Percentiles rank a stretch among this genome's conserved stretches.
Conservation (phyloP, 1,140 invertebrate genomes). For the Cyclina sinensis region DNA sequence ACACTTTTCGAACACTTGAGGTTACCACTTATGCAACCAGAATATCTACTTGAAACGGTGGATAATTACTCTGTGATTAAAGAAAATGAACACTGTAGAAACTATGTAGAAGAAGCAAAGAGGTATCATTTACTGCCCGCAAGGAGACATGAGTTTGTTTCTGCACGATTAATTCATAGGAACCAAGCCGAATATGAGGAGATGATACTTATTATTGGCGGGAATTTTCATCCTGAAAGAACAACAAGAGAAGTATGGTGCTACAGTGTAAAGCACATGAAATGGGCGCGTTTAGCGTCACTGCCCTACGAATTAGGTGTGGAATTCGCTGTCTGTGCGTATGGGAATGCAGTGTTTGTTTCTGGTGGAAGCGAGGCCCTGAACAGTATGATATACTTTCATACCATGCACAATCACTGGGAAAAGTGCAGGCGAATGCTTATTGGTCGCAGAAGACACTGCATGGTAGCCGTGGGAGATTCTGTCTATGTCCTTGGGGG, state of each 20-base stretch:
- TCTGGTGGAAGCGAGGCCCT: slow-evolving; percentile 72
- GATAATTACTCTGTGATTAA: background rate
- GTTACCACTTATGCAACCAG: slow-evolving; percentile 65
- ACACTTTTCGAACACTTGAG: slow-evolving; percentile 69
- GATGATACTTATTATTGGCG: slow-evolving; percentile 43
- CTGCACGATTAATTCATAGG: background rate
- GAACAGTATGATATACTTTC: slow-evolving; percentile 69
- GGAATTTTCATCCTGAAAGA: slow-evolving; percentile 40
- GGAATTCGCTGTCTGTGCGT: slow-evolving; percentile 75
- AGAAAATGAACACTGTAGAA: slow-evolving; percentile 9
- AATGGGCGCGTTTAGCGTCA: slow-evolving; percentile 69
- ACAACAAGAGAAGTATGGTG: slow-evolving; percentile 38
- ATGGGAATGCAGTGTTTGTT: slow-evolving; percentile 73
- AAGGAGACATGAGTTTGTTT: slow-evolving; percentile 51
- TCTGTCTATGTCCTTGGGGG: slow-evolving; percentile 75
- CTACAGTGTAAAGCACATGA: slow-evolving; percentile 46
- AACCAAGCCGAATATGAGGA: slow-evolving; percentile 51
- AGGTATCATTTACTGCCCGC: slow-evolving; percentile 28
- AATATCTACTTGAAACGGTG: slow-evolving; percentile 42
- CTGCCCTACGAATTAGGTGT: slow-evolving; percentile 75
- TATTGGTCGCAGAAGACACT: slow-evolving; percentile 72
- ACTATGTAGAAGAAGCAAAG: slow-evolving; percentile 44
- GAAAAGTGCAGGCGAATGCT: slow-evolving; percentile 70
- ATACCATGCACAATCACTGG: slow-evolving; percentile 71
- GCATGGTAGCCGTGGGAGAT: slow-evolving; percentile 72